These are phyloP conservation scores for Siderastrea radians DNA, from an alignment of 92 coral and sea anemone genomes.

Conservation along the genomic window DNA sequence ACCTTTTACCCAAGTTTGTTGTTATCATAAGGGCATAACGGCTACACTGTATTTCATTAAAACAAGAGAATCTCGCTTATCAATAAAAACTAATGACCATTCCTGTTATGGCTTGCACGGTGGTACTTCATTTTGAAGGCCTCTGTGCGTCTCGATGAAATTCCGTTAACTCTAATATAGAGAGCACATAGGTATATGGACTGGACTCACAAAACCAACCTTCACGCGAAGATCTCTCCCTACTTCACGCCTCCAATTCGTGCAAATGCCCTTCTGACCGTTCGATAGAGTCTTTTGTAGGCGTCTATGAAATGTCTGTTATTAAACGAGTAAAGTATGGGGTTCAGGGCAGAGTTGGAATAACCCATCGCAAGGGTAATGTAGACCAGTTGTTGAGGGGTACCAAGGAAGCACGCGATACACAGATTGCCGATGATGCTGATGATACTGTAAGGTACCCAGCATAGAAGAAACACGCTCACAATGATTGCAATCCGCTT, in stretches of 20 bases:
- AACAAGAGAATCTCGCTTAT: too few relatives aligned
- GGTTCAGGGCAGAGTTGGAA: slow-evolving; percentile 72
- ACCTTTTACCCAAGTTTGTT: too few relatives aligned
- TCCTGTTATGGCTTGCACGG: too few relatives aligned
- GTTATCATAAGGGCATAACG: too few relatives aligned
- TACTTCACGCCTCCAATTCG: background rate
- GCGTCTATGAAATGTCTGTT: slow-evolving; percentile 77
- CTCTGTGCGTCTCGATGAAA: too few relatives aligned
- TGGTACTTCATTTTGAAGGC: background rate
- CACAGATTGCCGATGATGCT: slow-evolving; percentile 55
- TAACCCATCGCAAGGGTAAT: slow-evolving; percentile 69
- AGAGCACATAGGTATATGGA: background rate
- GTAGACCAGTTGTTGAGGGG: slow-evolving; percentile 46
- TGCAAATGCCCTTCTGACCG: background rate
- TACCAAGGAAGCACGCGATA: background rate
- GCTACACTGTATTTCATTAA: too few relatives aligned
- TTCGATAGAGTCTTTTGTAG: slow-evolving; percentile 39
- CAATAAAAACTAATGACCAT: too few relatives aligned
- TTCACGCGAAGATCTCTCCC: background rate
- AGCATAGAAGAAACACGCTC: slow-evolving; percentile 68
- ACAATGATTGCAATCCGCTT: slow-evolving; percentile 72
- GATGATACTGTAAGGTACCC: slow-evolving; percentile 64
- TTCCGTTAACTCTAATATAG: background rate
- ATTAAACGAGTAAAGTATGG: slow-evolving; percentile 75
- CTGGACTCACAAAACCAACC: background rate